phyloP scores from a whole-genome alignment of 2,888 invertebrate genomes.

The Cremastinae sp. region DNA sequence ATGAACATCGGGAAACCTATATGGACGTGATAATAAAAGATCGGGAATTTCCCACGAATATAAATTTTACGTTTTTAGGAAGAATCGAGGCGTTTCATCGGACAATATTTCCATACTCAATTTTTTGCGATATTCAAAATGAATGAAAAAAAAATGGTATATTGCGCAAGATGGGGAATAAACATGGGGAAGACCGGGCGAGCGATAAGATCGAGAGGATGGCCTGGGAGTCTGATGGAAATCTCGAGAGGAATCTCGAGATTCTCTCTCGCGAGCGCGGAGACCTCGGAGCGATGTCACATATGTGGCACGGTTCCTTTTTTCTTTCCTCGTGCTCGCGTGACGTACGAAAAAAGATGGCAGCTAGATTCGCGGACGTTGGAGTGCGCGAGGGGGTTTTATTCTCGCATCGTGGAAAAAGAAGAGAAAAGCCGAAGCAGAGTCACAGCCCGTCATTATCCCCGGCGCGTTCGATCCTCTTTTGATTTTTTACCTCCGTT shows the following conservation, averaged over 20 bases:
- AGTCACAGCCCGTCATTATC: conserved; percentile 47
- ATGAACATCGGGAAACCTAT: too few relatives aligned
- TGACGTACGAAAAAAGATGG: neutral
- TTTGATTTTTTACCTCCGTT: neutral
- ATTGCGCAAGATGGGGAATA: neutral
- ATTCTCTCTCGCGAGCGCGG: conserved; percentile 7
- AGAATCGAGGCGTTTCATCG: too few relatives aligned
- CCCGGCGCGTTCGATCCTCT: conserved; percentile 9
- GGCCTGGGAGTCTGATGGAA: conserved; percentile 16
- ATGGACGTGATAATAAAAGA: too few relatives aligned
- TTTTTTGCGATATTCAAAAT: too few relatives aligned
- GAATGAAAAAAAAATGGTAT: too few relatives aligned
- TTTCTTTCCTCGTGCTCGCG: conserved; percentile 1
- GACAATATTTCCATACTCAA: too few relatives aligned
- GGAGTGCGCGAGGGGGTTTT: conserved; percentile 11
- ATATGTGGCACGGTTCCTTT: conserved; percentile 32
- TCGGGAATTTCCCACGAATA: too few relatives aligned
- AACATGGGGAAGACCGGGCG: conserved; percentile 19
- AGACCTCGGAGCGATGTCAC: conserved; percentile 53
- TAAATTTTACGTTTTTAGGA: too few relatives aligned
- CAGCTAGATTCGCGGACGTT: conserved; percentile 18
- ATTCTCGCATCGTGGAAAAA: conserved; percentile 15
- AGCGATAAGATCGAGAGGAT: conserved; percentile 29
- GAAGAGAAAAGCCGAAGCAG: conserved; percentile 2
- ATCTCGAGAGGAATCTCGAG: conserved; percentile 42